phyloP scores from a whole-genome alignment of 2,888 invertebrate genomes.

The Dione juno region DNA sequence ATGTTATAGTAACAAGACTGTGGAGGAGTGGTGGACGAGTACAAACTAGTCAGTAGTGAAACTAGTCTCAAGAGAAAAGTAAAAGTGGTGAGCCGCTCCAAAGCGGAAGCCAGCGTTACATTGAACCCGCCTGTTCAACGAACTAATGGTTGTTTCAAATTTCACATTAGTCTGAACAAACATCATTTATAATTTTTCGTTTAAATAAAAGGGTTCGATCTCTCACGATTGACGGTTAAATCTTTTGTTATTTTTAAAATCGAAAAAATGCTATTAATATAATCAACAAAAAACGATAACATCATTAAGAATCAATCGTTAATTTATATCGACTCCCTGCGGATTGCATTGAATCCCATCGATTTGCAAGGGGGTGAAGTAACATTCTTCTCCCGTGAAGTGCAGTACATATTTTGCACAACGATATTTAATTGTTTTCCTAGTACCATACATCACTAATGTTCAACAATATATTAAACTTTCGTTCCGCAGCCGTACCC shows the following conservation, averaged over 20 bases:
- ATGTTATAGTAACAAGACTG: slow-evolving; percentile 30
- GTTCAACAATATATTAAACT: slow-evolving; percentile 69
- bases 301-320: slow-evolving; percentile 73
- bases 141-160: slow-evolving; percentile 32
- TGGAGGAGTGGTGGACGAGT: slow-evolving; percentile 21
- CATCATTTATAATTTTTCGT: slow-evolving; percentile 49
- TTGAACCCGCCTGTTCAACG: slow-evolving; percentile 51
- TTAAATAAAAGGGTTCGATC: slow-evolving; percentile 28
- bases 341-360: slow-evolving; percentile 58
- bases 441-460: slow-evolving; percentile 60
- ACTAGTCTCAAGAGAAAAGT: slow-evolving; percentile 71
- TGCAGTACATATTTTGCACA: slow-evolving; percentile 63
- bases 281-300: slow-evolving; percentile 66
- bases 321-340: slow-evolving; percentile 66
- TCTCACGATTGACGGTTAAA: slow-evolving; percentile 59
- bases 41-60: slow-evolving; percentile 42
- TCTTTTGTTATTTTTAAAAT: slow-evolving; percentile 59
- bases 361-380: slow-evolving; percentile 56
- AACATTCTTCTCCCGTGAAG: slow-evolving; percentile 56
- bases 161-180: slow-evolving; percentile 33
- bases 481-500: slow-evolving; percentile 66
- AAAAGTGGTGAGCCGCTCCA: slow-evolving; percentile 65
- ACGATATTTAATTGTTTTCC: slow-evolving; percentile 72
- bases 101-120: slow-evolving; percentile 60
- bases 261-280: slow-evolving; percentile 43